These are phyloP conservation scores for Puffinus mauretanicus DNA, from an alignment of 2,113 vertebrate genomes.

Conservation along the genomic window DNA sequence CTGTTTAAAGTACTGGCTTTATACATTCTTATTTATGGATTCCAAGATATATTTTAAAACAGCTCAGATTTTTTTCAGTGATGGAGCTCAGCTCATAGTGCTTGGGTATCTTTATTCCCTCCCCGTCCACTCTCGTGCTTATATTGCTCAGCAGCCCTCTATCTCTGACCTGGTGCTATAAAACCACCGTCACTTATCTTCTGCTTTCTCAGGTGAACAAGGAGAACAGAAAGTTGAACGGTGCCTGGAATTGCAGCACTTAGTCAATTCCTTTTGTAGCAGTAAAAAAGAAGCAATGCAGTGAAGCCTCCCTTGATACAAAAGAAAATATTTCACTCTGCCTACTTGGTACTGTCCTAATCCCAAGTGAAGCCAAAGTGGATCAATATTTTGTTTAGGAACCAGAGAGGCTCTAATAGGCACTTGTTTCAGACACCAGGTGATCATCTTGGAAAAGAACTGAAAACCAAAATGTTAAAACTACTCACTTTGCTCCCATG, in stretches of 20 bases:
- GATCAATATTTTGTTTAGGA: background rate
- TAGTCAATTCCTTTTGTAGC: background rate
- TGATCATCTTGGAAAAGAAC: background rate
- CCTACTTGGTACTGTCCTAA: background rate
- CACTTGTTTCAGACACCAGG: background rate
- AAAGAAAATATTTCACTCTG: background rate
- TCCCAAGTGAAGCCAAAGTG: background rate
- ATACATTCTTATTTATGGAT: background rate
- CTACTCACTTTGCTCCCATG: background rate
- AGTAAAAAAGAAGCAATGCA: background rate
- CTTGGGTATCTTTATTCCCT: background rate
- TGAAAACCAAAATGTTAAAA: background rate
- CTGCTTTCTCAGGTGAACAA: background rate
- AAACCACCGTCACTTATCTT: background rate
- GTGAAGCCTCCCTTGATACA: background rate
- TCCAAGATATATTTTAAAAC: background rate
- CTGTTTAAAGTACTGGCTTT: background rate
- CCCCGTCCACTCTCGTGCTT: background rate
- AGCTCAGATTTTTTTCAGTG: background rate
- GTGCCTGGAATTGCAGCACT: background rate
- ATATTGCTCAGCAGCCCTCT: background rate
- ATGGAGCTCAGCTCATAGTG: background rate
- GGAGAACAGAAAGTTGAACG: background rate
- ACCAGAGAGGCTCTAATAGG: background rate
- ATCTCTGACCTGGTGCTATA: background rate